Conservation (phyloP, 2,888 invertebrate species). For the Tanaodytes sp. region DNA sequence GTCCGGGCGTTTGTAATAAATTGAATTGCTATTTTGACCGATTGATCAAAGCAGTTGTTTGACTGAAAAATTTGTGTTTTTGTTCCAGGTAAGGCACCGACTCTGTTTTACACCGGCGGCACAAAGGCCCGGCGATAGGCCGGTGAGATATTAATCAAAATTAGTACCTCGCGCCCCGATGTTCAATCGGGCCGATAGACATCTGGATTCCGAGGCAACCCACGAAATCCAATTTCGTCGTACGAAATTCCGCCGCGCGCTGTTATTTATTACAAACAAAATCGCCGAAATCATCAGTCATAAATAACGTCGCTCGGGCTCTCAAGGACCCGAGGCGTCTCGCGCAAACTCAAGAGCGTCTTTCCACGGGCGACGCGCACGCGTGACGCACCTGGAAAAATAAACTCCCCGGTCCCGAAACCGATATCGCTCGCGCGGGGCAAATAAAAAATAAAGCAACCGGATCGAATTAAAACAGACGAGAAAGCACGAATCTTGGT, state of each 20-base stretch:
- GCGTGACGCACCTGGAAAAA: conserved; percentile 41
- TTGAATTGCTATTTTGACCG: conserved; percentile 24
- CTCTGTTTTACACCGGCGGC: conserved; percentile 21
- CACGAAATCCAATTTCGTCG: conserved; percentile 31
- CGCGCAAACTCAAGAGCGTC: conserved; percentile 14
- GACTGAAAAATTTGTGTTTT: conserved; percentile 16
- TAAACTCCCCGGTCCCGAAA: conserved; percentile 21
- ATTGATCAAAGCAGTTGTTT: conserved; percentile 17
- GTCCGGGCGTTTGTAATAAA: too few relatives aligned
- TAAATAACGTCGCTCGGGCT: conserved; percentile 16
- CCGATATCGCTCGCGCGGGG: conserved; percentile 12
- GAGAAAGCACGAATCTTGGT: too few relatives aligned
- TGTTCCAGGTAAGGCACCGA: conserved; percentile 42
- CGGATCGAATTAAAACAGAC: conserved; percentile 36
- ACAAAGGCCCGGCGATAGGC: conserved; percentile 21
- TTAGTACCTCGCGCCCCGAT: conserved; percentile 35
- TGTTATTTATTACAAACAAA: conserved; percentile 30
- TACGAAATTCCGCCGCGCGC: conserved; percentile 7
- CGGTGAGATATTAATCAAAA: conserved; percentile 48
- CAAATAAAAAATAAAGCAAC: conserved; percentile 21
- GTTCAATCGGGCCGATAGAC: conserved; percentile 36
- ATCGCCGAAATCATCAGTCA: conserved; percentile 19
- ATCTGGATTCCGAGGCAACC: conserved; percentile 29
- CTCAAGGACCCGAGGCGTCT: neutral
- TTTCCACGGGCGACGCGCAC: neutral